Evolutionary conservation across 2,113 vertebrate genomes (phyloP), one percentile per base, ranked within the genome.

Genomic region (Mixornis gularis): DNA sequence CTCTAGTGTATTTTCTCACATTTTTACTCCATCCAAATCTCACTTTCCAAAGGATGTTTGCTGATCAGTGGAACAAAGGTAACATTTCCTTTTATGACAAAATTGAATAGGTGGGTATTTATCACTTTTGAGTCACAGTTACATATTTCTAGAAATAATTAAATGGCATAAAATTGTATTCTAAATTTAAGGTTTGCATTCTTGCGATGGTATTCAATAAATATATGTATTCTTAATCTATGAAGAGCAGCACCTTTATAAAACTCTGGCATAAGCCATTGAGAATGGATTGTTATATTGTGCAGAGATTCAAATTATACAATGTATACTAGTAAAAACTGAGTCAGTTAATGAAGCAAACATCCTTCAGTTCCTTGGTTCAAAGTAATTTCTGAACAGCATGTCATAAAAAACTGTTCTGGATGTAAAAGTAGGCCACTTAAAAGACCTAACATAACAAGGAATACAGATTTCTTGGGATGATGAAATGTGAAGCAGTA

Each of bases 81-180:
- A 73, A 62, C 13, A 32, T 34, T 80, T 64, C 9, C 4, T 80
- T 89, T 60, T 69, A 44, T 13, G 15, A 36, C 16, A 66, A 78
- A 77, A 56, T 13, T 56, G 25, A 87, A 56, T 62, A 62, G 10
- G 13, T 1, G 8, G 12, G 4, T 70, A 48, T 52, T 77, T 80
- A 34, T 32, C 21, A 30, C 14, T 73, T 58, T 71, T 73, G 32
- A 56, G 14, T 30, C 1, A 2, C 16, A 0, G 0, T 41, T 20
- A 46, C 18, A 8, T 73, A 85, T 44, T 89, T 78, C 55, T 66
- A 49, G 56, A 26, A 84, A 73, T 38, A 85, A 87, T n/a, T 53
- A 70, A 85, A 53, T 73, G 0, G 27, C 32, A 27, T 36, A 48
- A 68, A 4, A 58, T 78, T 87, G 9, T 34, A 27, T 66, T 62